phyloP scores from a whole-genome alignment of 2,888 invertebrate species.

The Chrysolina americana region DNA sequence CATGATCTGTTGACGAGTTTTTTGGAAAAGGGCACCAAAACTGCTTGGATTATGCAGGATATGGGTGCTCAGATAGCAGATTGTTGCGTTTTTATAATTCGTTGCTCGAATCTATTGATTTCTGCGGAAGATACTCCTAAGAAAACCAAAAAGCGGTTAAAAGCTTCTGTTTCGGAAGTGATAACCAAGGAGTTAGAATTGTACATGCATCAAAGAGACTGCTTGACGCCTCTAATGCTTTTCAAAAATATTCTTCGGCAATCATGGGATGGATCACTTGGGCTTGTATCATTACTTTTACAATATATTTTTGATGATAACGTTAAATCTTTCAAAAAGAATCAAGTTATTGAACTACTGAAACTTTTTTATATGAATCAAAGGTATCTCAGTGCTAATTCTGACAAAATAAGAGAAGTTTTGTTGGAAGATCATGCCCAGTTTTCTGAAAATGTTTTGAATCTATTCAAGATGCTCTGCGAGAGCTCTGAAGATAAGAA shows the following conservation, averaged over 20 bases:
- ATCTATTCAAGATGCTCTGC: conserved; percentile 65
- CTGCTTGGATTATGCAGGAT: conserved; percentile 77
- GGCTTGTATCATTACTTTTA: conserved; percentile 74
- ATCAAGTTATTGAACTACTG: conserved; percentile 79
- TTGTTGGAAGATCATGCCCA: conserved; percentile 70
- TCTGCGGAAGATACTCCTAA: conserved; percentile 65
- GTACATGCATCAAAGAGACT: conserved; percentile 78
- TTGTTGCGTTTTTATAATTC: conserved; percentile 77
- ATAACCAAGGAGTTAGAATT: conserved; percentile 73
- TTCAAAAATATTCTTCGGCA: conserved; percentile 78
- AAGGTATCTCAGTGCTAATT: conserved; percentile 68
- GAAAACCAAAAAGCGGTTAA: conserved; percentile 63
- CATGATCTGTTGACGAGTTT: conserved; percentile 73
- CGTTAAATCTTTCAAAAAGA: conserved; percentile 77
- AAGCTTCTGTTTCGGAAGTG: conserved; percentile 69
- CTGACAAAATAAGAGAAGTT: conserved; percentile 50
- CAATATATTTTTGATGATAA: conserved; percentile 74
- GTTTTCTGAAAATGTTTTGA: conserved; percentile 69
- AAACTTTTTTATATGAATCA: conserved; percentile 77
- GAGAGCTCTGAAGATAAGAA: conserved; percentile 65
- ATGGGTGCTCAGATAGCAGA: conserved; percentile 77
- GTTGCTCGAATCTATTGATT: conserved; percentile 74
- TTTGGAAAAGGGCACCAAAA: conserved; percentile 77
- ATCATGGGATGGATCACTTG: conserved; percentile 78
- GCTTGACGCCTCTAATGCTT: conserved; percentile 76